Percentiles rank a stretch among this genome's conserved stretches.
phyloP scores from a whole-genome alignment of 2,888 invertebrate genomes.

The Mycalesis mineus region DNA sequence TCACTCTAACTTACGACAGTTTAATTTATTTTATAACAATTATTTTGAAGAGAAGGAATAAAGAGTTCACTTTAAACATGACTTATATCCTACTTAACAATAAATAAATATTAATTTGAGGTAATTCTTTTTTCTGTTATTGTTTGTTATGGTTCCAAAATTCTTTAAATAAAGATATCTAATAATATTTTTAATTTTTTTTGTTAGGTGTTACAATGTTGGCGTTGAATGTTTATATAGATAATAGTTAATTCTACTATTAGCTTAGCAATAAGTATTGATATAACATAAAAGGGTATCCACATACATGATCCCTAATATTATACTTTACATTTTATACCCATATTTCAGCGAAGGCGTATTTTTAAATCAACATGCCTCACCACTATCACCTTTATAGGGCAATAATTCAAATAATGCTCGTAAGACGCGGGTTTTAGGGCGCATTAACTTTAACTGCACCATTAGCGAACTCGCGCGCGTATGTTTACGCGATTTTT shows the following conservation, averaged over 20 bases:
- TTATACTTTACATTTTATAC: not conserved
- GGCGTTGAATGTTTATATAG: no score
- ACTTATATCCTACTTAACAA: not conserved
- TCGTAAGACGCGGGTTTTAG: constrained; percentile 26
- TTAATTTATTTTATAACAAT: not conserved
- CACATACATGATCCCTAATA: no score
- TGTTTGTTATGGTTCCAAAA: no score
- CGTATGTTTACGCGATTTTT: constrained; percentile 52
- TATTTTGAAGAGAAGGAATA: not conserved
- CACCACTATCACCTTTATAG: constrained; percentile 20
- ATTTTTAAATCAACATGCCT: constrained; percentile 14
- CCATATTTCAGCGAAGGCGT: not conserved
- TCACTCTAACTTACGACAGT: constrained; percentile 7
- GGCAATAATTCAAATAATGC: constrained; percentile 27
- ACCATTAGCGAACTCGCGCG: constrained; percentile 52
- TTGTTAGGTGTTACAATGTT: no score
- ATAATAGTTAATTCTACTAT: no score
- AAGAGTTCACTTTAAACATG: not conserved
- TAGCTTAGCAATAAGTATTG: no score
- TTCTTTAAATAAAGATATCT: no score
- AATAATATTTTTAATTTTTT: no score
- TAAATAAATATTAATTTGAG: no score
- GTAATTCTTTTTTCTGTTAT: no score
- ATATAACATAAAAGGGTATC: no score
- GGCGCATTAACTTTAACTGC: constrained; percentile 30